Evolutionary conservation across 2,797 vertebrate genomes (phyloP).

Genomic region (Heterohyrax brucei): DNA sequence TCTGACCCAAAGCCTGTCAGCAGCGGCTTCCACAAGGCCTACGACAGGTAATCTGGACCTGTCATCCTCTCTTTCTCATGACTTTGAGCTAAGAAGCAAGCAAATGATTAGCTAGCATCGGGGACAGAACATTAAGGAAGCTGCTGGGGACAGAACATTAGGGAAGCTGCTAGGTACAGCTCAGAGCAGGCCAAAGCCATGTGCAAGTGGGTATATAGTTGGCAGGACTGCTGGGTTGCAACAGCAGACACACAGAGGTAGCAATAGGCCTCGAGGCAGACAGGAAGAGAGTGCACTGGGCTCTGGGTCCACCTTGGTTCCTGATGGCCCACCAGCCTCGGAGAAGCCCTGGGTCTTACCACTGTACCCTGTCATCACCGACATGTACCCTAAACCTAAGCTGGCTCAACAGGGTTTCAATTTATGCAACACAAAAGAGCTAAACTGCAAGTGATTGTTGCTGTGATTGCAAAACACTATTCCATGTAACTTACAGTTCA

Average conservation of each 20-base stretch:
- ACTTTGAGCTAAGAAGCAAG: slow-evolving; percentile 4
- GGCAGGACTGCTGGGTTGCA: background rate
- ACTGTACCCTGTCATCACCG: background rate
- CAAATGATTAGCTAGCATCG: background rate
- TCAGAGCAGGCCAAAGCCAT: background rate
- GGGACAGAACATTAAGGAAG: background rate
- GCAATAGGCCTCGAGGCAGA: background rate
- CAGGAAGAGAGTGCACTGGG: fast-evolving
- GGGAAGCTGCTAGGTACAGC: background rate
- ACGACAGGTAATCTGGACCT: background rate
- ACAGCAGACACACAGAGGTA: background rate
- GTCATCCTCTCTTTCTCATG: background rate
- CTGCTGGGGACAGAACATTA: no score
- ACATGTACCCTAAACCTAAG: background rate
- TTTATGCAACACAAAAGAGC: background rate
- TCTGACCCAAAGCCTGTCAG: background rate
- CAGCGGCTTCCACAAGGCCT: background rate
- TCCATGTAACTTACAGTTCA: background rate
- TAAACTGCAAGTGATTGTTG: background rate
- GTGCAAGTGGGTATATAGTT: background rate
- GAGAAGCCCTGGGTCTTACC: background rate
- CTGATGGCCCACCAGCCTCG: background rate
- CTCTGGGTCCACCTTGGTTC: background rate
- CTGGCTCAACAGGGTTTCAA: background rate
- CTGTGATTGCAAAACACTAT: background rate